These are phyloP conservation scores for Dunckerocampus dactyliophorus DNA, from an alignment of 2,113 vertebrate genomes.

Conservation along the genomic window DNA sequence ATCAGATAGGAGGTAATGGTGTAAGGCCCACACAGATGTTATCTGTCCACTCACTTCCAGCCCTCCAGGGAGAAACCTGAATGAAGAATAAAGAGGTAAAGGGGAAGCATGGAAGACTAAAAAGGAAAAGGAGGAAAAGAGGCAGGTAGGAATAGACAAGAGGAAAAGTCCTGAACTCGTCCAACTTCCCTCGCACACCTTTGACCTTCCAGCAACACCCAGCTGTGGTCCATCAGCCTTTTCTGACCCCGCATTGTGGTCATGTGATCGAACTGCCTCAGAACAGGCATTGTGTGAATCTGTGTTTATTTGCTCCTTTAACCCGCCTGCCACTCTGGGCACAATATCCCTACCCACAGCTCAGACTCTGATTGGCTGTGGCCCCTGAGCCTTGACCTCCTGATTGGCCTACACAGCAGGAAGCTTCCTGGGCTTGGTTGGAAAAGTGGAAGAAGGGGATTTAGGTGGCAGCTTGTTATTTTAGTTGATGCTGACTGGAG, in stretches of 20 bases:
- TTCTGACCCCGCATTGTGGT: slow-evolving; percentile 27
- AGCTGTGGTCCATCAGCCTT: slow-evolving; percentile 49
- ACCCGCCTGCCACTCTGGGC: slow-evolving; percentile 24
- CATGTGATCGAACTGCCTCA: slow-evolving; percentile 10
- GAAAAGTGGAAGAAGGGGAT: slow-evolving; percentile 27
- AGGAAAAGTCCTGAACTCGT: slow-evolving; percentile 15
- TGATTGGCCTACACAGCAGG: slow-evolving; percentile 39
- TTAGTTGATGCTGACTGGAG: slow-evolving; percentile 50
- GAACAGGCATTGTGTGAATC: slow-evolving; percentile 25
- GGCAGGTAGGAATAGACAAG: slow-evolving; percentile 19
- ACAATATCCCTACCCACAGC: slow-evolving; percentile 35
- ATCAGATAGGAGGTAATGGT: slow-evolving; percentile 68
- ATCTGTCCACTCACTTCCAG: slow-evolving; percentile 61
- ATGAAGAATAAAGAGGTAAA: slow-evolving; percentile 43
- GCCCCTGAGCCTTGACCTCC: slow-evolving; percentile 24
- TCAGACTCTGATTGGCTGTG: slow-evolving; percentile 41
- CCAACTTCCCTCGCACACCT: slow-evolving; percentile 16
- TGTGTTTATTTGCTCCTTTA: slow-evolving; percentile 47
- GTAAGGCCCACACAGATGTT: slow-evolving; percentile 61
- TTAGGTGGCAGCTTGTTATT: slow-evolving; percentile 55
- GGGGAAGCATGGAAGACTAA: slow-evolving; percentile 19
- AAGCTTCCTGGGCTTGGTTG: slow-evolving; percentile 31
- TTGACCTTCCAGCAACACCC: slow-evolving; percentile 21
- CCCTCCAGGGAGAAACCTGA: slow-evolving; percentile 46
- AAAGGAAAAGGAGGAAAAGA: slow-evolving; percentile 22